phyloP scores from a whole-genome alignment of 2,888 invertebrate species.

The Teleiodes luculella region DNA sequence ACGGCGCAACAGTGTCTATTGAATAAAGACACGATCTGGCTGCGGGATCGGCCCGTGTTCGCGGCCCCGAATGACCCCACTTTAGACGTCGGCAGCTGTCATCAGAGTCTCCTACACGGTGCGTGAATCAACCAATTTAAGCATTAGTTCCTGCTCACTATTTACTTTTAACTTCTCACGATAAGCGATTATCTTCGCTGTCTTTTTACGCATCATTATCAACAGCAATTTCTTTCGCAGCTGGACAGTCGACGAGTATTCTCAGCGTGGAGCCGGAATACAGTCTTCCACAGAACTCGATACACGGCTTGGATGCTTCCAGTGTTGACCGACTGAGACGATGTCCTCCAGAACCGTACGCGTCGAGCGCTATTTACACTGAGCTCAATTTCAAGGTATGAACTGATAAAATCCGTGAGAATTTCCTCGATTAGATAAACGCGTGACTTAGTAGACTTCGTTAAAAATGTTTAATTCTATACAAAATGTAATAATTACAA shows the following conservation, averaged over 20 bases:
- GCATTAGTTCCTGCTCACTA: neutral
- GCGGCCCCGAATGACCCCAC: constrained; percentile 57
- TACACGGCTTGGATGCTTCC: constrained; percentile 65
- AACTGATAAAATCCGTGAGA: constrained; percentile 57
- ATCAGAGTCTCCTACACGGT: constrained; percentile 71
- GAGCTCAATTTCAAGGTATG: constrained; percentile 76
- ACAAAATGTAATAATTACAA: constrained; percentile 33
- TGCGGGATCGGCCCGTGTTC: constrained; percentile 67
- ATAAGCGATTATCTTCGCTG: neutral
- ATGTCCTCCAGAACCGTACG: constrained; percentile 69
- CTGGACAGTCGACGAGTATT: constrained; percentile 67
- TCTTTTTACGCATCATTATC: constrained; percentile 12
- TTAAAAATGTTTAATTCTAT: constrained; percentile 25
- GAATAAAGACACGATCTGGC: constrained; percentile 75
- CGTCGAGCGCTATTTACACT: constrained; percentile 74
- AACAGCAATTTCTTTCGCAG: constrained; percentile 37
- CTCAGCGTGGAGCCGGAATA: constrained; percentile 71
- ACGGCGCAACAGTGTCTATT: constrained; percentile 73
- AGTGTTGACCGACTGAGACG: constrained; percentile 68
- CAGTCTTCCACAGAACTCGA: constrained; percentile 70
- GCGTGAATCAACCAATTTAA: constrained; percentile 28
- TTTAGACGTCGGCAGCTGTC: constrained; percentile 64
- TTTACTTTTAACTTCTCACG: no score
- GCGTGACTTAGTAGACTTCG: constrained; percentile 38
- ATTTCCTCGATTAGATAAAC: constrained; percentile 40